Conservation (phyloP, 2,797 vertebrate genomes). For the Vipera latastei region DNA sequence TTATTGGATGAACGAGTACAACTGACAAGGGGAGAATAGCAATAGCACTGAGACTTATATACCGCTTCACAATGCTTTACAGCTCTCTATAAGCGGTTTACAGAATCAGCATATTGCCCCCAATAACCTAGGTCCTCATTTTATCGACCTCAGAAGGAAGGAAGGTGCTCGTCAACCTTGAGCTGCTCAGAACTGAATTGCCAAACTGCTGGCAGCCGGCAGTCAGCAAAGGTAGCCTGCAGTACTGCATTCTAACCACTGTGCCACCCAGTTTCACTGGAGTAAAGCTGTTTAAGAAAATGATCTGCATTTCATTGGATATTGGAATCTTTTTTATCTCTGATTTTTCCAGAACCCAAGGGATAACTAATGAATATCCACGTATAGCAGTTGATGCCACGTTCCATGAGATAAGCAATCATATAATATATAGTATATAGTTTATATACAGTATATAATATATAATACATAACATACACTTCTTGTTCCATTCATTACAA, state of each 20-base stretch:
- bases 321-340: neutral
- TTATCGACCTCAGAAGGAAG: no score
- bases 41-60: no score
- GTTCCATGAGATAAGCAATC: neutral
- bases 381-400: neutral
- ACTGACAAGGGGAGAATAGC: neutral
- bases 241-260: no score
- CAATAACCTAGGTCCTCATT: no score
- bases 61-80: no score
- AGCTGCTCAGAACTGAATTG: no score
- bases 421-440: neutral
- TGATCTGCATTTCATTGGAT: neutral
- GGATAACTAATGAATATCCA: neutral
- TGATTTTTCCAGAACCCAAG: neutral
- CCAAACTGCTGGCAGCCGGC: no score
- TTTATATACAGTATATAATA: neutral
- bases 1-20: neutral
- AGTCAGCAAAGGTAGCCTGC: no score
- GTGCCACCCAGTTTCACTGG: neutral
- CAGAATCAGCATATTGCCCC: no score
- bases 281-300: neutral
- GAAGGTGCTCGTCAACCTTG: no score
- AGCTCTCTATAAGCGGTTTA: no score
- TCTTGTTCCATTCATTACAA: neutral
- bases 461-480: neutral